Evolutionary conservation across 2,797 vertebrate species (phyloP), one percentile per base, ranked within the genome.

Genomic region (Hozukius guyotensis): DNA sequence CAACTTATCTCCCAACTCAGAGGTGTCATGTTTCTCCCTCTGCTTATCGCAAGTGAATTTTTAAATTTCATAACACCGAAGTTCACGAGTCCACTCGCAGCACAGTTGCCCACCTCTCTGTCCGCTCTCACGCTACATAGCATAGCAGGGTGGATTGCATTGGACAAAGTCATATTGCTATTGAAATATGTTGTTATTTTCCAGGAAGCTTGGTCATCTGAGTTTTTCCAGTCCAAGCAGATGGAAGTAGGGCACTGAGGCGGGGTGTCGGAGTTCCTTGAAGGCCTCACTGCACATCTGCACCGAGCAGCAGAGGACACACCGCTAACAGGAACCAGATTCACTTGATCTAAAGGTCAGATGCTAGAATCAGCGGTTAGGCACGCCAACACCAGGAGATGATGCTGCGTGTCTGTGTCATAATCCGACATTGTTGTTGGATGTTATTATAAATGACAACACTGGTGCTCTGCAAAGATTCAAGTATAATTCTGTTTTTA

Each of bases 251-350:
- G 83, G 62, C 82, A 92, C 31, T 78, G 49, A 83, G 79, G 82
- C 80, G 72, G 75, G 46, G 77, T 78, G 85, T 80, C 61, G 60
- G 80, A 69, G 59, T 68, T 86, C 75, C 70, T 71, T 27, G 55
- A 86, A 83, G 80, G 66, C 77, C 83, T 81, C 85, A 52, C 59
- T 46, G 78, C 85, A 90, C 89, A 89, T 85, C 78, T 93, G 89
- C 73, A 81, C 57, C 46, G 82, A 77, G 71, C 87, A 82, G 80
- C 60, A 62, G 67, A 84, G 69, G 78, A 90, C 81, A 84, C 80
- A 80, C 63, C 22, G 7, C 85, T 90, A 94, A 91, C 88, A 81
- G 67, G 83, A 95, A 91, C 87, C 94, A 94, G 91, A 92, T 78
- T 76, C 34, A 77, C 74, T 66, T 73, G 64, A 71, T 81, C 70